Percentiles rank a stretch among this genome's conserved stretches.
Conservation (phyloP, 2,888 invertebrate species). For the Smittia sp. region DNA sequence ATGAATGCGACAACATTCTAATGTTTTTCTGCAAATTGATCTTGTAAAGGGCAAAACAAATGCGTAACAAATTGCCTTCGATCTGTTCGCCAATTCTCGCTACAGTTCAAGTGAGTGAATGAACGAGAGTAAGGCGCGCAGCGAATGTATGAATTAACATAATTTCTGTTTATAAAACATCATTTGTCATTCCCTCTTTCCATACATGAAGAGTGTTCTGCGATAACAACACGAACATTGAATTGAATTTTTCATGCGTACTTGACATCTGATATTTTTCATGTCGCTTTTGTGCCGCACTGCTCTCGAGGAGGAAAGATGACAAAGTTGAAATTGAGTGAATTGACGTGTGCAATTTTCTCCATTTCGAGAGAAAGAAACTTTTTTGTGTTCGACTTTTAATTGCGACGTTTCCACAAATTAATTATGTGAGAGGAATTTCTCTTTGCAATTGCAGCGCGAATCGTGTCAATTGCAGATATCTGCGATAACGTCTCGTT, state of each 20-base stretch:
- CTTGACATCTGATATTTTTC: constrained; percentile 20
- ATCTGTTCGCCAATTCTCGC: not conserved
- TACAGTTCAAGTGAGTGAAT: not conserved
- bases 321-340: constrained; percentile 18
- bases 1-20: too few species aligned
- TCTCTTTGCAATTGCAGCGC: not conserved
- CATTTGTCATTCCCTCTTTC: constrained; percentile 24
- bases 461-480: not conserved
- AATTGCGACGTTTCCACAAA: not conserved
- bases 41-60: too few species aligned
- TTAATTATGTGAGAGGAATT: not conserved
- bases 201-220: not conserved
- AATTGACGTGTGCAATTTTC: not conserved
- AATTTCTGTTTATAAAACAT: constrained; percentile 34
- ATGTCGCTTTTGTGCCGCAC: not conserved
- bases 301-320: not conserved
- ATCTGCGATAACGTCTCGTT: not conserved
- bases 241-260: constrained; percentile 17
- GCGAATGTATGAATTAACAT: constrained; percentile 29
- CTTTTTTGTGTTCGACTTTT: not conserved
- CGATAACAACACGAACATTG: constrained; percentile 11
- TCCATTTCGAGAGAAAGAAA: not conserved
- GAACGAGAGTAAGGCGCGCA: not conserved
- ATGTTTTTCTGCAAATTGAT: too few species aligned
- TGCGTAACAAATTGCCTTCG: constrained; percentile 15